These are phyloP conservation scores for Antennarius striatus DNA, from an alignment of 2,113 vertebrate species.

Conservation along the genomic window DNA sequence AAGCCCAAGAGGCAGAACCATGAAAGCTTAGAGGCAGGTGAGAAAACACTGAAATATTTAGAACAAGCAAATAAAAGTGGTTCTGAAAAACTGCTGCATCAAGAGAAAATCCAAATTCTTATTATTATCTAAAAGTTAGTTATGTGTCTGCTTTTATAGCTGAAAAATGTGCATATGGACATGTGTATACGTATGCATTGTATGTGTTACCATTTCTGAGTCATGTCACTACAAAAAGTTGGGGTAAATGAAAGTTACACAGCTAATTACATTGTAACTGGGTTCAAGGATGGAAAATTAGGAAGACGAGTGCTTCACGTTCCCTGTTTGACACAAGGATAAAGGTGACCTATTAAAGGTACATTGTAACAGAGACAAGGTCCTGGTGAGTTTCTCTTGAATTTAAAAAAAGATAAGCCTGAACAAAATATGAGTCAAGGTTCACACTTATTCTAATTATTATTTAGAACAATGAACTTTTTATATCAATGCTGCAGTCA, in stretches of 20 bases:
- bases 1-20: conserved; percentile 62
- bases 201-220: not conserved
- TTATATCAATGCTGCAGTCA: not conserved
- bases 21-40: conserved; percentile 59
- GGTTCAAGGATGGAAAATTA: conserved; percentile 32
- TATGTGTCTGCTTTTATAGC: not conserved
- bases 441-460: not conserved
- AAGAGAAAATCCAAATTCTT: conserved; percentile 15
- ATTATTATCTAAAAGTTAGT: too few relatives aligned
- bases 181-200: not conserved
- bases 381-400: not conserved
- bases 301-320: conserved; percentile 21
- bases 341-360: conserved; percentile 26
- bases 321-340: conserved; percentile 29
- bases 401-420: not conserved
- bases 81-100: conserved; percentile 29
- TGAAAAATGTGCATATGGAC: not conserved
- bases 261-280: conserved; percentile 37
- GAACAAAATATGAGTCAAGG: not conserved
- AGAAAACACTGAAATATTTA: conserved; percentile 54
- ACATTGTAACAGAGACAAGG: conserved; percentile 15
- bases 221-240: not conserved
- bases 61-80: conserved; percentile 42
- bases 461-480: not conserved
- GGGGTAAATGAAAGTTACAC: not conserved